These are phyloP conservation scores for Etheostoma cragini DNA, from an alignment of 2,113 vertebrate genomes.

Conservation along the genomic window DNA sequence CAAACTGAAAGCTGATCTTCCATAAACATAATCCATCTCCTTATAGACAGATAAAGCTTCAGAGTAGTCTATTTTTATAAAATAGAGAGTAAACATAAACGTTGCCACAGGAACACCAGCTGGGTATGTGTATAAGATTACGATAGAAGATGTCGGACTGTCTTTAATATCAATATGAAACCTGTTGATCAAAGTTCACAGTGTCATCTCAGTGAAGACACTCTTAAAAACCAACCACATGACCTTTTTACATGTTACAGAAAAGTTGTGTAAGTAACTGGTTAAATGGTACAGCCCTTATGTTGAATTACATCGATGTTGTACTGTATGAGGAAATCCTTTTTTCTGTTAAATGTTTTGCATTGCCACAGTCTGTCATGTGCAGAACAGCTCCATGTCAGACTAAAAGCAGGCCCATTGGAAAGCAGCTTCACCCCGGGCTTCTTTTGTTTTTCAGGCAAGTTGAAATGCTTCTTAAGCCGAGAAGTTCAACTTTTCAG, in stretches of 20 bases:
- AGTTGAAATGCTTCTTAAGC: background rate
- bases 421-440: background rate
- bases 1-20: background rate
- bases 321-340: background rate
- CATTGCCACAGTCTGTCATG: conserved; percentile 1
- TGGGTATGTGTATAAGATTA: background rate
- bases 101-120: background rate
- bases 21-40: background rate
- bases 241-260: too few relatives aligned
- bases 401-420: background rate
- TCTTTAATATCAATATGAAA: background rate
- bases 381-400: conserved; percentile 2
- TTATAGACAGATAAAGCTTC: background rate
- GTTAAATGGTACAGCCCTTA: background rate
- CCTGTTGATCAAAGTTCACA: background rate
- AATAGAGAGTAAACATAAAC: conserved; percentile 8
- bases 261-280: too few relatives aligned
- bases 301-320: background rate
- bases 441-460: background rate
- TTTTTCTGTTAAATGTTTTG: background rate
- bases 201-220: background rate
- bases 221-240: background rate
- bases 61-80: background rate
- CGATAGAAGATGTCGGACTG: background rate
- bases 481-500: background rate